Conservation (phyloP, 2,113 vertebrate genomes). For the Muntiacus reevesi region DNA sequence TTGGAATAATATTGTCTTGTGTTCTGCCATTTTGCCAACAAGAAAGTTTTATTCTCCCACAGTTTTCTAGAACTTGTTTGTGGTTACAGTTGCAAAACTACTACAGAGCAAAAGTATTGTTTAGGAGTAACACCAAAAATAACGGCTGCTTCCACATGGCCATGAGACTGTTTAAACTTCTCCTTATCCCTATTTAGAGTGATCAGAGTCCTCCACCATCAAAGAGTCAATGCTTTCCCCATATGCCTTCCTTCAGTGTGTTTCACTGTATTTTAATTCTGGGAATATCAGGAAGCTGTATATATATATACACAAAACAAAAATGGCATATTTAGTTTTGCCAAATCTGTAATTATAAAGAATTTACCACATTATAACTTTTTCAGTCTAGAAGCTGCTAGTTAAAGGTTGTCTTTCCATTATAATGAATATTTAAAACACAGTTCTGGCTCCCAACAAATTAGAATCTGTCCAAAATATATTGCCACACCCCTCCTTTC, state of each 20-base stretch:
- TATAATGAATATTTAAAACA: conserved; percentile 20
- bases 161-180: neutral
- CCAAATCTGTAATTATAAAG: neutral
- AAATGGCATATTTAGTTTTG: neutral
- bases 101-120: neutral
- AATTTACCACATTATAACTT: neutral
- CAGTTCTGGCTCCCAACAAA: neutral
- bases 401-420: neutral
- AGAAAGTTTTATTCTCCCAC: neutral
- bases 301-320: neutral
- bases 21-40: conserved; percentile 13
- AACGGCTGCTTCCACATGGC: neutral
- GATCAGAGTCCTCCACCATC: neutral
- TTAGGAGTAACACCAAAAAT: neutral
- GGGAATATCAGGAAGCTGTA: neutral
- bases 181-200: neutral
- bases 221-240: neutral
- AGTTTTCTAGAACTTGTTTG: neutral
- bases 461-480: neutral
- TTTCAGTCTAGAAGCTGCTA: neutral
- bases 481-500: neutral
- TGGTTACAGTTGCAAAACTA: neutral
- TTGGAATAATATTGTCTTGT: neutral
- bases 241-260: neutral
- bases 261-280: neutral